Evolutionary conservation across 2,888 invertebrate species (phyloP), one percentile per base, ranked within the genome.

Genomic region (Lithophane socia): DNA sequence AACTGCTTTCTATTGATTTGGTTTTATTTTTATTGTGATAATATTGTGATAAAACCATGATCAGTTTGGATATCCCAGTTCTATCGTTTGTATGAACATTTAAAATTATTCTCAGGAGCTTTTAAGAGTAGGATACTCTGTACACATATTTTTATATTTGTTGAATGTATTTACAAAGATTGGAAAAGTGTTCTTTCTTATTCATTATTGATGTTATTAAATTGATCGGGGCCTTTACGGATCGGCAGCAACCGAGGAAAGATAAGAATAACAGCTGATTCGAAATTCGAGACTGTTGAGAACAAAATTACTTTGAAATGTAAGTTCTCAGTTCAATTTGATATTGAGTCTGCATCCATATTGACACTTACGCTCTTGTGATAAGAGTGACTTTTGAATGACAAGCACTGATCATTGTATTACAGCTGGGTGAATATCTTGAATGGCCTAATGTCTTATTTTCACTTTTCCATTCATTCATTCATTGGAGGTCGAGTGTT

Each of bases 1-100:
- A 76, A 78, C 71, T 80, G 63, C 73, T 83, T 80, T 68, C 49
- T 75, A 79, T 84, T 77, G 74, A 65, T 83, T 86, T 84, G 78
- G 76, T 86, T 86, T 87, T 83, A 83, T 86, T 86, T 83, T 81
- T 86, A 87, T 86, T 89, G 88, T 90, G 89, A 90, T 88, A 87
- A 85, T 84, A 84, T 85, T 87, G 87, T 90, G 89, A 89, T 89
- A 88, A 87, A 77, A 77, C 70, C 76, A 75, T 72, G 70, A 83
- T 80, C 73, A 79, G 66, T 83, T 82, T 83, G 29, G 58, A 70
- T 77, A 81, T 73, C 68, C 82, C 78, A 77, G 70, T 88, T 80
- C 56, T 75, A 72, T 81, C 72, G 77, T 86, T 82, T 84, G 72
- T 77, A 77, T 76, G 73, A 75, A 79, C 54, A 75, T 84, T 85